Evolutionary conservation across 2,888 invertebrate genomes (phyloP), one percentile per base, ranked within the genome.

Genomic region (Gymnocheta viridis): DNA sequence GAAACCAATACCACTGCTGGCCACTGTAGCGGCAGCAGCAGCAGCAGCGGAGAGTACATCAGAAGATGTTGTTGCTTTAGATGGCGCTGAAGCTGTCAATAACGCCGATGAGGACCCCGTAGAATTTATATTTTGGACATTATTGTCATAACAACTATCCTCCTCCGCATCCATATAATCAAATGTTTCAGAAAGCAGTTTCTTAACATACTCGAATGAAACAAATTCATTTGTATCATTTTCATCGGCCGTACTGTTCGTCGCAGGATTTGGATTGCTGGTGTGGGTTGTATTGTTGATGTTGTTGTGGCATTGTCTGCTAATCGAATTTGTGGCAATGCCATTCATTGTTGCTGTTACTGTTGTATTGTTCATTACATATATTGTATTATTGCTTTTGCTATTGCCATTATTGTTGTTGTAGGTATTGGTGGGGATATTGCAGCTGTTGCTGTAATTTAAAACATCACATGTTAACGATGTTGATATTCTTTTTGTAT

Each of bases 201-300:
- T 92, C 87, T 91, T 91, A 86, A 92, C 92, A 87, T 91, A 92
- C 84, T 92, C 92, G 85, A 92, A 92, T 76, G 92, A 92, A 70
- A 92, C 92, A 86, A 89, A 92, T 85, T 92, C 92, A 77, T 88
- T 86, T 87, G 82, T 12, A 77, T 72, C 69, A 44, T 29, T 56
- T 86, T 81, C 41, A 56, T 24, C 22, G 51, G 44, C 78, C 47
- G 64, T 78, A 74, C 69, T 74, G 24, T 19, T 44, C 35, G 73
- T 54, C 14, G 82, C 44, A 47, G 64, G 14, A 41, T 60, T 64
- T 58, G 41, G 24, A 54, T 9, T 83, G 80, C 29, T 83, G 44
- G 62, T 60, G 29, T 64, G 54, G 27, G 12, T 38, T 38, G 14
- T 67, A 64, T 44, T 74, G 67, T 69, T 77, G 60, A 49, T 78